Percentiles rank a stretch among this genome's conserved stretches.
These are phyloP conservation scores for Diplazon laetatorius DNA, from an alignment of 2,888 invertebrate species.

Conservation along the genomic window DNA sequence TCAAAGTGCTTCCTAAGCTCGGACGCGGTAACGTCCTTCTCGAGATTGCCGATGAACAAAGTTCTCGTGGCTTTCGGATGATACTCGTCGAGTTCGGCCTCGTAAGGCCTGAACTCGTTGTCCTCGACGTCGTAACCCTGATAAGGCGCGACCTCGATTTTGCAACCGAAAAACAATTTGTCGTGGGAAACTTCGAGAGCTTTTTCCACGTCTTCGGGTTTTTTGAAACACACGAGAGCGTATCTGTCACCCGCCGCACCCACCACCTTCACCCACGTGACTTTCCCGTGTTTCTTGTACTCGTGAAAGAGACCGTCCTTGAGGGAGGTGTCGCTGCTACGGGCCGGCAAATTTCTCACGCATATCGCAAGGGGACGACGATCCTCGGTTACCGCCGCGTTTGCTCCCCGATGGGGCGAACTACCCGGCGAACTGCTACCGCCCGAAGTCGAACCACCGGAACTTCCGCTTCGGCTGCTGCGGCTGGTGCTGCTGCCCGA, in stretches of 20 bases:
- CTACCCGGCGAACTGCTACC: slow-evolving; percentile 85
- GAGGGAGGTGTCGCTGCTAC: slow-evolving; percentile 96
- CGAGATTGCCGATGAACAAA: slow-evolving; percentile 97
- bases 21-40: slow-evolving; percentile 95
- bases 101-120: slow-evolving; percentile 93
- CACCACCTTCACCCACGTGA: slow-evolving; percentile 96
- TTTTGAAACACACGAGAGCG: slow-evolving; percentile 97
- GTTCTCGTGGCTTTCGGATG: slow-evolving; percentile 98
- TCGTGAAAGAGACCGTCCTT: slow-evolving; percentile 99
- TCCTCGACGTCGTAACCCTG: slow-evolving; percentile 94
- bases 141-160: slow-evolving; percentile 97
- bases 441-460: slow-evolving; percentile 83
- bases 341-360: slow-evolving; percentile 94
- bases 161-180: slow-evolving; percentile 98
- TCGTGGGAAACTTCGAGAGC: slow-evolving; percentile 97
- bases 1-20: slow-evolving; percentile 96
- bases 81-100: slow-evolving; percentile 97
- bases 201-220: slow-evolving; percentile 98
- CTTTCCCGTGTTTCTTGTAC: slow-evolving; percentile 99
- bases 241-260: slow-evolving; percentile 96
- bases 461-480: slow-evolving; percentile 83
- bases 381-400: slow-evolving; percentile 86
- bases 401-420: slow-evolving; percentile 83
- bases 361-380: slow-evolving; percentile 94
- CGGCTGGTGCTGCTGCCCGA: slow-evolving; percentile 84